These are phyloP conservation scores for Drepana arcuata DNA, from an alignment of 1,140 invertebrate species.

Conservation along the genomic window DNA sequence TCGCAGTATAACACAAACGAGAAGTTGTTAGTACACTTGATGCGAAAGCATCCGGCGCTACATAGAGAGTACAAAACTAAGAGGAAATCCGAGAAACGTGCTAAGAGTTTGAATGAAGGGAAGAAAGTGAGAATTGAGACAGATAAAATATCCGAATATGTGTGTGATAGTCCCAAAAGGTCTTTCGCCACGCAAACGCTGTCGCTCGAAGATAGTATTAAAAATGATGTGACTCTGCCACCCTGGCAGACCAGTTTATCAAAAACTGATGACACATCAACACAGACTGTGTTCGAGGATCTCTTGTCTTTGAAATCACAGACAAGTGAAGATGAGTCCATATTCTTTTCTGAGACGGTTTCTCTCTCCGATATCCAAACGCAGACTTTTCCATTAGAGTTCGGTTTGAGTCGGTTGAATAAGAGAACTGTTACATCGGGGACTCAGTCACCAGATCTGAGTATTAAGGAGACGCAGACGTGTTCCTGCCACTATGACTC, in stretches of 20 bases:
- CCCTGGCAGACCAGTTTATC: slow-evolving; percentile 25
- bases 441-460: slow-evolving; percentile 44
- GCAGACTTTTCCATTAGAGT: slow-evolving; percentile 47
- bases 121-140: slow-evolving; percentile 12
- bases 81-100: slow-evolving; percentile 27
- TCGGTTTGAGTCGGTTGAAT: slow-evolving; percentile 38
- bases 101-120: slow-evolving; percentile 14
- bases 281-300: slow-evolving; percentile 54
- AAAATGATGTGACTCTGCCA: slow-evolving; percentile 38
- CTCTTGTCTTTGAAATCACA: slow-evolving; percentile 39
- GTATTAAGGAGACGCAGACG: slow-evolving; percentile 56
- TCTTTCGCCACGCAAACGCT: slow-evolving; percentile 47
- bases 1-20: slow-evolving; percentile 34
- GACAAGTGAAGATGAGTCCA: slow-evolving; percentile 42
- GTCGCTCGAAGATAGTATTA: slow-evolving; percentile 26
- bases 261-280: slow-evolving; percentile 48
- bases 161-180: slow-evolving; percentile 43
- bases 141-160: slow-evolving; percentile 13
- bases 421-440: slow-evolving; percentile 43
- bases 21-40: slow-evolving; percentile 35
- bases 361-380: slow-evolving; percentile 57
- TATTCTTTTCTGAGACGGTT: slow-evolving; percentile 47
- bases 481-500: slow-evolving; percentile 46
- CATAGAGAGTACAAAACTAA: slow-evolving; percentile 44
- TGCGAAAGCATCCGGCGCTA: slow-evolving; percentile 37